A percentile compares a stretch with the other conserved stretches of the same genome.
These are phyloP conservation scores for Sebastes taczanowskii DNA, from an alignment of 2,797 vertebrate species.

Conservation along the genomic window DNA sequence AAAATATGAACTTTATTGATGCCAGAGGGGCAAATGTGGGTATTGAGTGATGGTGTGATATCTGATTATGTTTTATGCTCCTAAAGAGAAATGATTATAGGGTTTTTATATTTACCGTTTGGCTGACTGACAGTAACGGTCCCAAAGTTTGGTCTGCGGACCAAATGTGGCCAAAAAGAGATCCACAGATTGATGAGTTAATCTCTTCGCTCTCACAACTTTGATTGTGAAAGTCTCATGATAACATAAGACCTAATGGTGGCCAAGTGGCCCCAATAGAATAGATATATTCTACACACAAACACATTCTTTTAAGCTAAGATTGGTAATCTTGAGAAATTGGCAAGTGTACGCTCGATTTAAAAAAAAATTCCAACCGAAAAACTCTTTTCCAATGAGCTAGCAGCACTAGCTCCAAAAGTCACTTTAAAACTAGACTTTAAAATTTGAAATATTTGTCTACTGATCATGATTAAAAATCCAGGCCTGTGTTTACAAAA, in stretches of 20 bases:
- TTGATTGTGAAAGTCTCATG: not conserved
- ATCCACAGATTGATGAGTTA: not conserved
- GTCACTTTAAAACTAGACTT: not conserved
- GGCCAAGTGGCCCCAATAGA: not conserved
- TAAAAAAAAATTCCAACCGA: not conserved
- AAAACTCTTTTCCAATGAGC: not conserved
- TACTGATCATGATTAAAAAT: not conserved
- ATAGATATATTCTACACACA: not conserved
- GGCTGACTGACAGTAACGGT: not conserved
- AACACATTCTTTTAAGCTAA: not conserved
- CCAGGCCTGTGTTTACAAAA: not conserved
- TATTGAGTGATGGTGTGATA: slow-evolving; percentile 5
- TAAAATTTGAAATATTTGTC: not conserved
- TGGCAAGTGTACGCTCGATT: not conserved
- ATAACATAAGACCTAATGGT: not conserved
- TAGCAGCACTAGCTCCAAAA: not conserved
- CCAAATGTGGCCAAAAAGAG: not conserved
- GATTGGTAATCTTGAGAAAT: not conserved
- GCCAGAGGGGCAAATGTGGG: slow-evolving; percentile 22
- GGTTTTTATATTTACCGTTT: not conserved
- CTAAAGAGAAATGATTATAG: not conserved
- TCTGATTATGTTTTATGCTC: not conserved
- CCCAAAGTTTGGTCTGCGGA: not conserved
- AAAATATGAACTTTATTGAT: slow-evolving; percentile 22
- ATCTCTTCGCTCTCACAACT: not conserved